Percentiles rank a stretch among this genome's conserved stretches.
Evolutionary conservation across 2,797 vertebrate genomes (phyloP).

Genomic region (Pristis pectinata): DNA sequence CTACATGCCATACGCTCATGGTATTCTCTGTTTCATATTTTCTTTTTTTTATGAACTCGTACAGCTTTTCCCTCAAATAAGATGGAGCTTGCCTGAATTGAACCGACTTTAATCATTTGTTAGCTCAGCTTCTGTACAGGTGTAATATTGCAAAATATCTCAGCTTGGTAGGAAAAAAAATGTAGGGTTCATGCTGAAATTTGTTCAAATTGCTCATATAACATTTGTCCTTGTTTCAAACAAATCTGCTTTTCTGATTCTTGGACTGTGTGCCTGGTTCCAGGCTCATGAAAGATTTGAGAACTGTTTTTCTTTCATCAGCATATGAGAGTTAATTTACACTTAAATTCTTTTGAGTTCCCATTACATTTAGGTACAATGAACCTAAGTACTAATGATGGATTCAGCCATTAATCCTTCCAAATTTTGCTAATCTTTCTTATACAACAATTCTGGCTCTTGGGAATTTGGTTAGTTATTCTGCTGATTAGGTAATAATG

Average conservation of each 20-base stretch:
- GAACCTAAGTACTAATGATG: background rate
- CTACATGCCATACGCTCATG: background rate
- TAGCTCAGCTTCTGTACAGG: no score
- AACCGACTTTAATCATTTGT: background rate
- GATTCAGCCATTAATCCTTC: conserved; percentile 1
- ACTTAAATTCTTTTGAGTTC: background rate
- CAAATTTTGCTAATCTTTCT: conserved; percentile 11
- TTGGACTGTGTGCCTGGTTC: background rate
- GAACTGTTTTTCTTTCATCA: background rate
- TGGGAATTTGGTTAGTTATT: background rate
- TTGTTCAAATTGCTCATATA: background rate
- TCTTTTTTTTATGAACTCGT: background rate
- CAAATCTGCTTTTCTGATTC: background rate
- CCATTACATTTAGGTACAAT: background rate
- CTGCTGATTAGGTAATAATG: background rate
- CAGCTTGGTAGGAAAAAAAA: background rate
- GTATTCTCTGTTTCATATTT: background rate
- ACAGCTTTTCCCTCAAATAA: background rate
- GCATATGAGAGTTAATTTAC: background rate
- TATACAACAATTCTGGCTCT: background rate
- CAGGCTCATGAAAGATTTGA: background rate
- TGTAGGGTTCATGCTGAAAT: background rate
- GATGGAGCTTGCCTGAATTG: background rate
- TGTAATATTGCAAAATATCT: background rate
- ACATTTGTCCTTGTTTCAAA: background rate